Percentiles rank a stretch among this genome's conserved stretches.
Evolutionary conservation across 2,888 invertebrate genomes (phyloP).

Genomic region (Biston betularia): DNA sequence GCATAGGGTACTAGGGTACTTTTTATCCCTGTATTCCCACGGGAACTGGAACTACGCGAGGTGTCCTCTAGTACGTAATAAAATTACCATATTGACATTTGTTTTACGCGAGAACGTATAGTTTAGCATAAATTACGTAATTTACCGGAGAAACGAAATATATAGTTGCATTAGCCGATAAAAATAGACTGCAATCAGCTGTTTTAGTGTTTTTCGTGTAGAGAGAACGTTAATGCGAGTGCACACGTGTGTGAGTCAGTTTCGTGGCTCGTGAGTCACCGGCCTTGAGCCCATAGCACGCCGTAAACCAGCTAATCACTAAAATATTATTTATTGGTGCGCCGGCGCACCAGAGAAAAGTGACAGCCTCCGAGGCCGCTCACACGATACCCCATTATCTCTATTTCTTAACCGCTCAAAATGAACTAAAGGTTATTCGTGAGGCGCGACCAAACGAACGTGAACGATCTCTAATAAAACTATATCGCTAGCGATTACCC

Average conservation of each 20-base stretch:
- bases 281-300: slow-evolving; percentile 71
- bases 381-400: slow-evolving; percentile 53
- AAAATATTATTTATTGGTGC: slow-evolving; percentile 77
- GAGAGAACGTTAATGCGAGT: slow-evolving; percentile 43
- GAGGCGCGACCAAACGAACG: slow-evolving; percentile 23
- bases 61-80: slow-evolving; percentile 9
- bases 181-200: slow-evolving; percentile 53
- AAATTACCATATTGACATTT: slow-evolving; percentile 16
- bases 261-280: slow-evolving; percentile 77
- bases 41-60: no score
- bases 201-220: slow-evolving; percentile 50
- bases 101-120: slow-evolving; percentile 11
- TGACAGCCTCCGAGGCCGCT: slow-evolving; percentile 66
- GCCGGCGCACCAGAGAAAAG: slow-evolving; percentile 57
- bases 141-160: slow-evolving; percentile 33
- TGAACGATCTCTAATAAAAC: slow-evolving; percentile 1
- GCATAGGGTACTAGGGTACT: no score
- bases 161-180: slow-evolving; percentile 39
- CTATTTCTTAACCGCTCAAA: slow-evolving; percentile 47
- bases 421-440: slow-evolving; percentile 40
- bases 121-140: slow-evolving; percentile 21
- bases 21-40: no score
- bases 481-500: slow-evolving; percentile 8
- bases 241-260: slow-evolving; percentile 59
- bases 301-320: slow-evolving; percentile 70